Conservation (phyloP, 1,140 invertebrate species). For the Dreissena polymorpha region DNA sequence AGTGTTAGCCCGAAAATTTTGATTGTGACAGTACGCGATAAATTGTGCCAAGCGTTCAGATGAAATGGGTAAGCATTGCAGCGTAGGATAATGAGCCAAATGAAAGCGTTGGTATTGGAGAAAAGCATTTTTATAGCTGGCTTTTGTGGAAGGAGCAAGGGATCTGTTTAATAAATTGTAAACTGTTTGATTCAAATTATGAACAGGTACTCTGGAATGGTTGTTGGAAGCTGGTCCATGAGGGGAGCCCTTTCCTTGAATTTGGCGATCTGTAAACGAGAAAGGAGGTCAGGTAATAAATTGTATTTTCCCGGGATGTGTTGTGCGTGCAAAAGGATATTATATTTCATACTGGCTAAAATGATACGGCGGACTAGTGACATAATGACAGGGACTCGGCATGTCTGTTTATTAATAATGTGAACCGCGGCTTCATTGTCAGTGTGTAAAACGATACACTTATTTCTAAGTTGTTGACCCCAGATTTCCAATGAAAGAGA, state of each 20-base stretch:
- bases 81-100: not conserved
- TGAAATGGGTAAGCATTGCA: not conserved
- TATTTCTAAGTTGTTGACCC: slow-evolving; percentile 23
- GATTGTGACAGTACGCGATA: slow-evolving; percentile 24
- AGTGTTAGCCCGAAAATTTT: not conserved
- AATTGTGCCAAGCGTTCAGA: slow-evolving; percentile 33
- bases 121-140: slow-evolving; percentile 23
- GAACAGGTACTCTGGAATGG: slow-evolving; percentile 23
- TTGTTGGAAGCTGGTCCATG: slow-evolving; percentile 28
- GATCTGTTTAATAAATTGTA: not conserved
- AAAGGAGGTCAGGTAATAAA: slow-evolving; percentile 43
- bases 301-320: slow-evolving; percentile 51
- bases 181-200: slow-evolving; percentile 15
- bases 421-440: slow-evolving; percentile 50
- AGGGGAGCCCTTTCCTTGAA: not conserved
- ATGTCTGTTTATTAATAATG: slow-evolving; percentile 52
- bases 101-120: slow-evolving; percentile 18
- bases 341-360: slow-evolving; percentile 29
- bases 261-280: slow-evolving; percentile 50
- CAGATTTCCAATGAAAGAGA: slow-evolving; percentile 47
- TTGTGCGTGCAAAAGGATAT: slow-evolving; percentile 38
- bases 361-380: slow-evolving; percentile 45
- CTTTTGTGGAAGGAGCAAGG: slow-evolving; percentile 31
- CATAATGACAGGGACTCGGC: slow-evolving; percentile 29
- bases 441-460: slow-evolving; percentile 34